Evolutionary conservation across 1,140 invertebrate genomes (phyloP), one percentile per base, ranked within the genome.

Genomic region (Streblospio benedicti): DNA sequence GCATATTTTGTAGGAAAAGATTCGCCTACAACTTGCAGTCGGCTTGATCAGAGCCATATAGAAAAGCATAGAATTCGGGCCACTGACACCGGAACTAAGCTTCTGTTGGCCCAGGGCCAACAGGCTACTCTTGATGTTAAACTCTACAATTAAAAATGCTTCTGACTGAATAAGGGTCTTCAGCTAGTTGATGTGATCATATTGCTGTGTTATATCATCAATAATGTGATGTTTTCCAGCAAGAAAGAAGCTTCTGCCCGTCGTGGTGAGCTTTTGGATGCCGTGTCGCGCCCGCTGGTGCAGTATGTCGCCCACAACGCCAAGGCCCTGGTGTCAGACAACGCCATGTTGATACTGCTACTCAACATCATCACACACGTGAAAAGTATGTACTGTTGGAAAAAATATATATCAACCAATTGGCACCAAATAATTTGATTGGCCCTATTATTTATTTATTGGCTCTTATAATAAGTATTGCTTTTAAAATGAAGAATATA

Each of bases 191-290:
- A n/a, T n/a, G n/a, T n/a, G n/a, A n/a, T n/a, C n/a, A n/a, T n/a
- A n/a, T n/a, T n/a, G n/a, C n/a, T n/a, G n/a, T n/a, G n/a, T n/a
- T n/a, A n/a, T n/a, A n/a, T n/a, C n/a, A n/a, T n/a, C n/a, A n/a
- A n/a, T n/a, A n/a, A n/a, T n/a, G n/a, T n/a, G 9, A 9, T 20
- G 9, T 49, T 60, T 71, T 72, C 35, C 65, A 88, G 87, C 56
- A 94, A 94, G 72, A 96, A 96, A 74, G 84, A 89, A 28, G 75
- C 81, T 4, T 81, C 84, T 5, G 66, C 86, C 14, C 79, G 90
- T 45, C 83, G 84, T 27, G 80, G 84, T 33, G 92, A 96, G 78
- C 79, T 95, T 4, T 71, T 86, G 12, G 82, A 84, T 25, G 81
- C 81, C 50, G 82, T 89, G 0, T 82, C 85, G 27, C 79, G 82